phyloP scores from a whole-genome alignment of 1,140 invertebrate genomes.

The Bombus fervidus region DNA sequence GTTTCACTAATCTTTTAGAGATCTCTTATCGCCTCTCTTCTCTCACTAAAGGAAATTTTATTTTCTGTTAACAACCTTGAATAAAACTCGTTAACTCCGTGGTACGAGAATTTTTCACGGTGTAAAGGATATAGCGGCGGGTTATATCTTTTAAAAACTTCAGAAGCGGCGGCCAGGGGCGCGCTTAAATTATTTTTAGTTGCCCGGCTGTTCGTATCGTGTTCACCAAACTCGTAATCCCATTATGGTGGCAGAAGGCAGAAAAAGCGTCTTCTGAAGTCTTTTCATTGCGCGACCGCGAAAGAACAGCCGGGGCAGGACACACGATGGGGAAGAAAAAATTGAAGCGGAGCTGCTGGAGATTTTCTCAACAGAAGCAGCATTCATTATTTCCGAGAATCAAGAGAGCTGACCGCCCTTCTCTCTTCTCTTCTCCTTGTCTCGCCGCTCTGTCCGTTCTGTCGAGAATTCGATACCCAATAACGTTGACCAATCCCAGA shows the following conservation, averaged over 20 bases:
- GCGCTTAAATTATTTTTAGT: constrained; percentile 27
- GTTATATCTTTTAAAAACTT: background rate
- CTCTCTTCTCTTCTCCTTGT: background rate
- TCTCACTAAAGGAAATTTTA: background rate
- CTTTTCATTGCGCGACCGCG: constrained; percentile 26
- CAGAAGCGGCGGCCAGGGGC: background rate
- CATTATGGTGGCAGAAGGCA: constrained; percentile 1
- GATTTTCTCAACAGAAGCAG: constrained; percentile 74
- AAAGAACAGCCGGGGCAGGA: constrained; percentile 45
- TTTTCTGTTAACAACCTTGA: background rate
- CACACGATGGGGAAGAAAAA: constrained; percentile 41
- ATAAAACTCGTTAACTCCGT: background rate
- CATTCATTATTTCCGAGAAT: constrained; percentile 77
- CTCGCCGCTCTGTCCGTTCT: constrained; percentile 30
- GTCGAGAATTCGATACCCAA: constrained; percentile 69
- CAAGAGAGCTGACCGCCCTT: constrained; percentile 50
- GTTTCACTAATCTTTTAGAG: background rate
- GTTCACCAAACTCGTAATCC: constrained; percentile 39
- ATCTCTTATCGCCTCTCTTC: background rate
- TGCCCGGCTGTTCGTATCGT: background rate
- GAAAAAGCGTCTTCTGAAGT: constrained; percentile 1
- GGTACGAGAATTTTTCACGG: background rate
- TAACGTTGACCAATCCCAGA: constrained; percentile 44
- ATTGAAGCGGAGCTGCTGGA: constrained; percentile 49
- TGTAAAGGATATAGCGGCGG: background rate